Evolutionary conservation across 2,113 vertebrate species (phyloP).

Genomic region (Epinephelus fuscoguttatus): DNA sequence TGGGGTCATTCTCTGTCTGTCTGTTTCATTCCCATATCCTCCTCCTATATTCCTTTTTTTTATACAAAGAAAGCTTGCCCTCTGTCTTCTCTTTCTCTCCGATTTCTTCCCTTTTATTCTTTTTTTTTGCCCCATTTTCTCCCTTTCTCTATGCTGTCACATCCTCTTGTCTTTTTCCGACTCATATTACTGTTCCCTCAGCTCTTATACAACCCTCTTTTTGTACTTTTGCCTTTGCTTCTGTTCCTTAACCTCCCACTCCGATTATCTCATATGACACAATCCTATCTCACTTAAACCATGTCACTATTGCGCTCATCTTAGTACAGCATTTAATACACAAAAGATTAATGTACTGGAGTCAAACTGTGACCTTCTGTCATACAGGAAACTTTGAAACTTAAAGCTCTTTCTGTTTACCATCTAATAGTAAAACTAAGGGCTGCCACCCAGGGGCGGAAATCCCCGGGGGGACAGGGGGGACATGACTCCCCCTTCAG

Average conservation of each 20-base stretch:
- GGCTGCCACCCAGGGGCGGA: too few relatives aligned
- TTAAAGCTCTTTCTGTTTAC: too few relatives aligned
- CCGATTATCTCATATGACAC: not conserved
- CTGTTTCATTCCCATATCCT: constrained; percentile 29
- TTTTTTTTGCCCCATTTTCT: not conserved
- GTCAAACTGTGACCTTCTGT: not conserved
- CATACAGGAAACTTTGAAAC: not conserved
- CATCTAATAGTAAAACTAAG: too few relatives aligned
- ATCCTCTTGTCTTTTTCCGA: not conserved
- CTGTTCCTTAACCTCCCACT: not conserved
- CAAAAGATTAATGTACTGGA: not conserved
- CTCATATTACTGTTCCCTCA: constrained; percentile 11
- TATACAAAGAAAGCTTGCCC: not conserved
- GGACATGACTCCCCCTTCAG: too few relatives aligned
- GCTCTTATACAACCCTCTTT: not conserved
- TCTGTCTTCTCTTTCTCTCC: not conserved
- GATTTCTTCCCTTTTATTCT: not conserved
- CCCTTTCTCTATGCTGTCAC: not conserved
- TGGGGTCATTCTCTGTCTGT: constrained; percentile 42
- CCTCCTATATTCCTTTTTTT: not conserved
- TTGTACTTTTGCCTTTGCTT: not conserved
- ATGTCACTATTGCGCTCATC: not conserved
- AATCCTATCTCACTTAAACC: not conserved
- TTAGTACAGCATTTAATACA: not conserved
- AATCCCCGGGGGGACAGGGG: too few relatives aligned